Evolutionary conservation across 2,888 invertebrate genomes (phyloP), one percentile per base, ranked within the genome.

Genomic region (Anthophora plumipes): DNA sequence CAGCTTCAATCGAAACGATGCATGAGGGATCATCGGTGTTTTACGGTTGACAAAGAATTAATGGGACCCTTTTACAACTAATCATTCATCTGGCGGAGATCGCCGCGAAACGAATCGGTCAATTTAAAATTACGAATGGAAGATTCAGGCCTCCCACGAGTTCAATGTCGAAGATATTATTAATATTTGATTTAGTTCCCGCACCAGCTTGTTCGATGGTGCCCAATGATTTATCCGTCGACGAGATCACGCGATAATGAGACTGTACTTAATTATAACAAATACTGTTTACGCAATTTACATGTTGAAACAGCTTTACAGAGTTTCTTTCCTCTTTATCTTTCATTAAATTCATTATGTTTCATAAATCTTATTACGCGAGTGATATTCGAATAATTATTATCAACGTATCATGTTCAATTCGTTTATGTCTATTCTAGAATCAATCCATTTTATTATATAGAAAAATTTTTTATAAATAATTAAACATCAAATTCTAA

Each of bases 1-100:
- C 31, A 31, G 7, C 31, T 50, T 46, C 25, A 11, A 31, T 74
- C 9, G 48, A 20, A 31, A 7, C 43, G 48, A 20, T 31, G 11
- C 37, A 50, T 59, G 48, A 71, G 14, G n/a, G 6, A 54, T 66
- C 66, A 46, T 41, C n/a, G n/a, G 9, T 22, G 11, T 60, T 46
- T 48, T 12, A 3, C 6, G 11, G 43, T 11, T 20, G 59, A 73
- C 74, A 64, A 60, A 37, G 43, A 59, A 77, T 66, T 66, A 66
- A 77, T 74, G 66, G 54, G n/a, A 22, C 48, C 20, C 48, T 39
- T 61, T 64, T 43, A 73, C 41, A 20, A 22, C n/a, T 46, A 48
- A 20, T 73, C 31, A 48, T 73, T 73, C 48, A 63, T 73, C 50
- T 52, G 37, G 17, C 25, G 37, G 54, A 25, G 41, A 67, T 31